phyloP scores from a whole-genome alignment of 2,888 invertebrate species.

The Nysson spinosus region DNA sequence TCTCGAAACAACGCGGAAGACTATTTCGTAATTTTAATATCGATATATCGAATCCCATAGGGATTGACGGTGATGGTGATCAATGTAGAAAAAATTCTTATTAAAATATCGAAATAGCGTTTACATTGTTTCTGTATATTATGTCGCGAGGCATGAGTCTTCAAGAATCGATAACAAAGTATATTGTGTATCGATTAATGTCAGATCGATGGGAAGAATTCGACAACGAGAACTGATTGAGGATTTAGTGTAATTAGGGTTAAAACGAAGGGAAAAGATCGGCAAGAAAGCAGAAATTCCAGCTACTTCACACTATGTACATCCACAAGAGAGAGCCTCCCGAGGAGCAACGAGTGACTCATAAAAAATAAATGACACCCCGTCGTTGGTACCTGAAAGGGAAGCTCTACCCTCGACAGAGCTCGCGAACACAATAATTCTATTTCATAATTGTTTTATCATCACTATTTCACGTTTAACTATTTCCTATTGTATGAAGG shows the following conservation, averaged over 20 bases:
- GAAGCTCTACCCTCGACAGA: slow-evolving; percentile 53
- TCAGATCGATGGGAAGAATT: too few species aligned
- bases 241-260: not conserved
- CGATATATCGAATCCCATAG: too few species aligned
- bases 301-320: slow-evolving; percentile 63
- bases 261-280: not conserved
- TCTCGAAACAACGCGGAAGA: slow-evolving; percentile 1
- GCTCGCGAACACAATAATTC: slow-evolving; percentile 70
- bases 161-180: too few species aligned
- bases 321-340: slow-evolving; percentile 46
- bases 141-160: too few species aligned
- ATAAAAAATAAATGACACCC: slow-evolving; percentile 18
- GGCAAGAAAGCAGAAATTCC: slow-evolving; percentile 45
- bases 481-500: slow-evolving; percentile 67
- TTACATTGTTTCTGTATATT: too few species aligned
- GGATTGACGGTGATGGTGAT: too few species aligned
- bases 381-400: slow-evolving; percentile 6
- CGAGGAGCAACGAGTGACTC: slow-evolving; percentile 21
- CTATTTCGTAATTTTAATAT: not conserved
- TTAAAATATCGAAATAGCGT: slow-evolving; percentile 5
- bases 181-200: too few species aligned
- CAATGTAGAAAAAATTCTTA: not conserved
- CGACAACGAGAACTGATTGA: not conserved
- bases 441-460: slow-evolving; percentile 67
- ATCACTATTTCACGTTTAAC: slow-evolving; percentile 67